phyloP scores from a whole-genome alignment of 2,797 vertebrate species.

The Euthynnus affinis region DNA sequence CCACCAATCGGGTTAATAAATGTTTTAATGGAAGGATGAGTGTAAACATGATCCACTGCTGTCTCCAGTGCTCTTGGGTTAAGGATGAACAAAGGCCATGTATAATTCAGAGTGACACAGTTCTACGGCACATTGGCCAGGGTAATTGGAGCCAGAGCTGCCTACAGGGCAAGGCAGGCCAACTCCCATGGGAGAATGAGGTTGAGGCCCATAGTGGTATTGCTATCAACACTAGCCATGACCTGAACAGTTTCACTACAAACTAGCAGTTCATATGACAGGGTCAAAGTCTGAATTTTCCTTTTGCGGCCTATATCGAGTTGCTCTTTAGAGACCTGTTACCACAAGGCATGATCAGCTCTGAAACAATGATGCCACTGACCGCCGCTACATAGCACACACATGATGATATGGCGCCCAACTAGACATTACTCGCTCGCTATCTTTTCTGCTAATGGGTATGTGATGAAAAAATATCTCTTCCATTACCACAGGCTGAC shows the following conservation, averaged over 20 bases:
- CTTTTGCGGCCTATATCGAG: conserved; percentile 65
- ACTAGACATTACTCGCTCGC: conserved; percentile 27
- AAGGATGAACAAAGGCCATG: conserved; percentile 86
- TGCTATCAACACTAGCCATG: conserved; percentile 68
- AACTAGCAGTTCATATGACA: conserved; percentile 73
- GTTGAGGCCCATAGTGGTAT: conserved; percentile 48
- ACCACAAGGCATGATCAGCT: conserved; percentile 40
- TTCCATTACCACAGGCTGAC: conserved; percentile 64
- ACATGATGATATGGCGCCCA: conserved; percentile 7
- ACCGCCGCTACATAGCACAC: conserved; percentile 23
- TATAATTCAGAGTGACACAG: conserved; percentile 85
- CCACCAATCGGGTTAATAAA: conserved; percentile 74
- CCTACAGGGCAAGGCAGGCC: conserved; percentile 66
- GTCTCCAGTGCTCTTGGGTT: conserved; percentile 85
- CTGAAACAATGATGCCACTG: conserved; percentile 53
- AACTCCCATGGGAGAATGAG: conserved; percentile 55
- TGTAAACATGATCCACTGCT: conserved; percentile 87
- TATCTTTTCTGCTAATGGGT: conserved; percentile 54
- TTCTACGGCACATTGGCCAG: conserved; percentile 75
- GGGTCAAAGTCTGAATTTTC: conserved; percentile 73
- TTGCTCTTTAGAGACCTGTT: conserved; percentile 70
- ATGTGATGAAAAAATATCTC: conserved; percentile 67
- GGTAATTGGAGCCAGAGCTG: conserved; percentile 79
- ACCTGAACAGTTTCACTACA: conserved; percentile 69
- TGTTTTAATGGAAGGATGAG: conserved; percentile 80